Evolutionary conservation across 2,888 invertebrate species (phyloP).

Genomic region (Lissonota sp.): DNA sequence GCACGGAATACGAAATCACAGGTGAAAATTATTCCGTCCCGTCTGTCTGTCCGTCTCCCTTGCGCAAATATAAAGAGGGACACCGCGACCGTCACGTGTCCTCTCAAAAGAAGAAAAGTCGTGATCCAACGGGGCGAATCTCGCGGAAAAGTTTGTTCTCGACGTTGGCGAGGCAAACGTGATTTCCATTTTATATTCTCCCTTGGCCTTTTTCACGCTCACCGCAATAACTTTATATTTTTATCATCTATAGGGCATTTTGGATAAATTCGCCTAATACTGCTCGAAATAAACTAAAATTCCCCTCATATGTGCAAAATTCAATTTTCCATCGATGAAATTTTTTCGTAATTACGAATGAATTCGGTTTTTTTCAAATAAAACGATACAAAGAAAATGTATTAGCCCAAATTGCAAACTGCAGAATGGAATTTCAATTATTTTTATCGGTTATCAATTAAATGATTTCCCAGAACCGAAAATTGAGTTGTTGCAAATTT

Average conservation of each 20-base stretch:
- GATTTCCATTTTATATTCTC: constrained; percentile 56
- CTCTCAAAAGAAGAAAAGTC: constrained; percentile 42
- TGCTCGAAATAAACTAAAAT: too few species aligned
- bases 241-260: not conserved
- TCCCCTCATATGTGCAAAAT: too few species aligned
- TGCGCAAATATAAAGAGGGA: too few species aligned
- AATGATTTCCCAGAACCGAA: not conserved
- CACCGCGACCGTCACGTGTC: too few species aligned
- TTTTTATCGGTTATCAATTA: constrained; percentile 3
- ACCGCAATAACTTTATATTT: not conserved
- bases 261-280: not conserved
- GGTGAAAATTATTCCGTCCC: constrained; percentile 41
- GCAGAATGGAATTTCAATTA: constrained; percentile 37
- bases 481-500: not conserved
- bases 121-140: constrained; percentile 23
- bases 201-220: constrained; percentile 16
- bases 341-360: too few species aligned
- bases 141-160: constrained; percentile 39
- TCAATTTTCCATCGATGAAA: too few species aligned
- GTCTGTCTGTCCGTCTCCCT: not conserved
- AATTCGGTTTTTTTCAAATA: not conserved
- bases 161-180: constrained; percentile 42
- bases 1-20: constrained; percentile 48
- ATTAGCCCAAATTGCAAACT: not conserved
- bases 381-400: constrained; percentile 26